phyloP scores from a whole-genome alignment of 2,888 invertebrate species.

The Coenonympha glycerion region DNA sequence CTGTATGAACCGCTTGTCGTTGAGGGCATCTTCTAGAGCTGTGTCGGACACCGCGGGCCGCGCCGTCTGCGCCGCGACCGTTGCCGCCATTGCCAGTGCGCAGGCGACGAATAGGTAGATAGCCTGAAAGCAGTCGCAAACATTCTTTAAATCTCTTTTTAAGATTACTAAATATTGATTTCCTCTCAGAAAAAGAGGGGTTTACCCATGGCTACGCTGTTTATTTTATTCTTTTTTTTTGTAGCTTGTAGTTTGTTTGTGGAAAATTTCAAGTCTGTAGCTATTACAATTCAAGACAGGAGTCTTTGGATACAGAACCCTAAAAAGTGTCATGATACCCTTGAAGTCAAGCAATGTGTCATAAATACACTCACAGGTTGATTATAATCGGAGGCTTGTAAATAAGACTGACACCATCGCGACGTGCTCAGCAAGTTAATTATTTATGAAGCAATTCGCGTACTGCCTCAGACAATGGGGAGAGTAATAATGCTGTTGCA shows the following conservation, averaged over 20 bases:
- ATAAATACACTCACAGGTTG: background rate
- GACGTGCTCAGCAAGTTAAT: slow-evolving; percentile 49
- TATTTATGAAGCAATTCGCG: slow-evolving; percentile 19
- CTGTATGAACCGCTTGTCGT: slow-evolving; percentile 81
- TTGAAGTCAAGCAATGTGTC: background rate
- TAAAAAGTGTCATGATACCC: background rate
- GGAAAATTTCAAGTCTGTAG: too few species aligned
- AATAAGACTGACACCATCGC: slow-evolving; percentile 29
- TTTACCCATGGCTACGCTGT: too few species aligned
- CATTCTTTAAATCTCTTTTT: background rate
- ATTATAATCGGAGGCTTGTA: background rate
- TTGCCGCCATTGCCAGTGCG: slow-evolving; percentile 41
- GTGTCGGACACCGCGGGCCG: slow-evolving; percentile 78
- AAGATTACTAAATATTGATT: background rate
- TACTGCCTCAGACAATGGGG: slow-evolving; percentile 25
- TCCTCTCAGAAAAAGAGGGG: too few species aligned
- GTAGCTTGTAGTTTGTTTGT: too few species aligned
- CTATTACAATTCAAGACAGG: too few species aligned
- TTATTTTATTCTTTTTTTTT: too few species aligned
- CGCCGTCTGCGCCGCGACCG: slow-evolving; percentile 41
- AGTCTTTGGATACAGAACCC: too few species aligned
- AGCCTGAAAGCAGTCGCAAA: slow-evolving; percentile 39
- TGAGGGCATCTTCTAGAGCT: slow-evolving; percentile 79
- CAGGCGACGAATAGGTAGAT: slow-evolving; percentile 37
- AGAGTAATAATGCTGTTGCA: background rate